Evolutionary conservation across 2,888 invertebrate genomes (phyloP), one percentile per base, ranked within the genome.

Genomic region (Timema cristinae): DNA sequence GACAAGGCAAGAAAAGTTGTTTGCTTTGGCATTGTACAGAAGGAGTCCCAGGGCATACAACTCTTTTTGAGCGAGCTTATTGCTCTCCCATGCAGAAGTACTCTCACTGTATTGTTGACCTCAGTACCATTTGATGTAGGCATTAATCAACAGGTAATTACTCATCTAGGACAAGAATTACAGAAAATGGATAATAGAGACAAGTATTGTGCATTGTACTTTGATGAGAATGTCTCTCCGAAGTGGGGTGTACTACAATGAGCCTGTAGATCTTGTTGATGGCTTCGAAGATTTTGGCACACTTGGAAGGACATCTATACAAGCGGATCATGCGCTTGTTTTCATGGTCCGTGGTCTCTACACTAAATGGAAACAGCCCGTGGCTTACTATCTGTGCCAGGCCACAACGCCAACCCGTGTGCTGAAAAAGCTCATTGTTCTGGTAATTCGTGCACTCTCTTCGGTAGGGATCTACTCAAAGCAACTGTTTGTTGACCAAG

Each of bases 321-420:
- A 56, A 7, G 56, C 56, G 8, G 56, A 56, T 16, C 56, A 56
- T 56, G 56, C 13, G 6, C 16, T 56, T 7, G 56, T 56, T 8
- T 11, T 56, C 56, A 56, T 56, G 56, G 56, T 16, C 16, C 56
- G 56, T 56, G 56, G 56, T 56, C 56, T 56, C 16, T 13, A 16
- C 16, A 15, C 56, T 16, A 56, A 56, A 13, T 56, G 56, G 56
- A 56, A 56, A 56, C 56, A 56, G 13, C 56, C 56, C 5, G 15
- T 56, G n/a, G 56, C 56, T 7, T 56, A 11, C 16, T 56, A 32
- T 32, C 32, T 32, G 32, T 32, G 32, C 32, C 32, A 32, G 32
- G 32, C 32, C 32, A 32, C 32, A 56, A 56, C 56, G 16, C 56
- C 56, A 11, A 11, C 56, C 8, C 5, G 7, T 56, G 13, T 11